These are phyloP conservation scores for Oedothorax gibbosus DNA, from an alignment of 1,140 invertebrate species.

Conservation along the genomic window DNA sequence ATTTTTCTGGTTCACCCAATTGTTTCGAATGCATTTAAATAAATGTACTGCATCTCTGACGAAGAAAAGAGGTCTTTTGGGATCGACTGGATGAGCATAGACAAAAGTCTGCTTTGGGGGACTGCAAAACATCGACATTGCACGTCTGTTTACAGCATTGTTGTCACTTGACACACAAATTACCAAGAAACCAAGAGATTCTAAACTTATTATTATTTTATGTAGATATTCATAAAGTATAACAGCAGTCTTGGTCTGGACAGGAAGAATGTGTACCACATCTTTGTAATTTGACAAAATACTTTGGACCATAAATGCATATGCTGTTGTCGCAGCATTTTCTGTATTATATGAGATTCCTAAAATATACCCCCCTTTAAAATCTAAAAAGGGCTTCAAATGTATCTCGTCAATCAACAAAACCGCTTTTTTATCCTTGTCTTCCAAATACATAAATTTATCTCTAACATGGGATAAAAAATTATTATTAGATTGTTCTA, in stretches of 20 bases:
- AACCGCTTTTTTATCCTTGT: background rate
- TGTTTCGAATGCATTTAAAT: conserved; percentile 35
- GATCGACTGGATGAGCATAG: conserved; percentile 24
- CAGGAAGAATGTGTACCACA: conserved; percentile 61
- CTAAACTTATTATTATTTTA: conserved; percentile 52
- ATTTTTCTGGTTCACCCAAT: conserved; percentile 37
- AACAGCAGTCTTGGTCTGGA: conserved; percentile 46
- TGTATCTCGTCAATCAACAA: conserved; percentile 28
- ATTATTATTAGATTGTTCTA: too few relatives aligned
- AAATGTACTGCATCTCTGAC: conserved; percentile 49
- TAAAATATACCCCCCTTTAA: conserved; percentile 61
- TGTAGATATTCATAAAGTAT: conserved; percentile 33
- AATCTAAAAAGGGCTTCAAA: conserved; percentile 61
- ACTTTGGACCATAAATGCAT: conserved; percentile 62
- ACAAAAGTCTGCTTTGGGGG: conserved; percentile 26
- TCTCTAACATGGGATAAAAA: background rate
- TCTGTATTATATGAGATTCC: conserved; percentile 52
- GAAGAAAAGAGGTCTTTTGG: conserved; percentile 30
- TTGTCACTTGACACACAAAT: conserved; percentile 57
- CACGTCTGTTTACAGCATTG: conserved; percentile 61
- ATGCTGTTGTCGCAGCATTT: conserved; percentile 53
- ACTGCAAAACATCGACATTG: conserved; percentile 35
- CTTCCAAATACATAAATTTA: background rate
- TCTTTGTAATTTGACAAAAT: conserved; percentile 53
- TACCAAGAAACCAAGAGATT: conserved; percentile 14